phyloP scores from a whole-genome alignment of 2,113 vertebrate genomes.

The Apteryx mantelli region DNA sequence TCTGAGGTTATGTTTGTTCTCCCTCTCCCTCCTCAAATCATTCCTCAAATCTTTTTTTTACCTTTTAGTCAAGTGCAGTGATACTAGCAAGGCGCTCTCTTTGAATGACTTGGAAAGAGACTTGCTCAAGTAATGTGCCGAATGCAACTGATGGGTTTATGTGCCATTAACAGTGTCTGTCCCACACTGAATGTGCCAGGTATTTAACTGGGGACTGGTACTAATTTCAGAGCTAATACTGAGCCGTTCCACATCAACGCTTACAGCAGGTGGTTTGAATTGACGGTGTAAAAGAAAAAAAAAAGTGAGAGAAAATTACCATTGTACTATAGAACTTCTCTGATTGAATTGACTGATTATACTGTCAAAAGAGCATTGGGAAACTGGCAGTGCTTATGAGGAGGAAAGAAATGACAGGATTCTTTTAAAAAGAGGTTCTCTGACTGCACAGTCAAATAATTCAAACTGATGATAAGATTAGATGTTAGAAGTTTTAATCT shows the following conservation, averaged over 20 bases:
- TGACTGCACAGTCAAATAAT: slow-evolving; percentile 70
- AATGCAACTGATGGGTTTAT: slow-evolving; percentile 84
- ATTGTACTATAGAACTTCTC: slow-evolving; percentile 87
- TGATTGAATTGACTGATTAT: slow-evolving; percentile 90
- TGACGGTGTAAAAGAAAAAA: slow-evolving; percentile 81
- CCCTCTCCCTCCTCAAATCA: background rate
- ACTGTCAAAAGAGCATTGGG: slow-evolving; percentile 78
- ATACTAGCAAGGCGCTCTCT: slow-evolving; percentile 63
- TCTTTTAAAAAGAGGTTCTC: slow-evolving; percentile 65
- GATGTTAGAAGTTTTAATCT: slow-evolving; percentile 67
- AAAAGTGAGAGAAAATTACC: slow-evolving; percentile 84
- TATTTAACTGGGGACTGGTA: slow-evolving; percentile 92
- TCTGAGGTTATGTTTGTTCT: background rate
- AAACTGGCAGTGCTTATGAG: slow-evolving; percentile 68
- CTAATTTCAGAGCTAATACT: slow-evolving; percentile 98
- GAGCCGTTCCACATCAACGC: slow-evolving; percentile 90
- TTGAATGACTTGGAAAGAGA: slow-evolving; percentile 68
- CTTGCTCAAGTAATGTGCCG: slow-evolving; percentile 76
- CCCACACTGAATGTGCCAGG: slow-evolving; percentile 82
- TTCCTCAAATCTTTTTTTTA: background rate
- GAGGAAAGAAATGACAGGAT: slow-evolving; percentile 69
- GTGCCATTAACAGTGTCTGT: slow-evolving; percentile 84
- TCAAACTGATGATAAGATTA: slow-evolving; percentile 66
- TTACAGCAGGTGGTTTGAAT: slow-evolving; percentile 87
- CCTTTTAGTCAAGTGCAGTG: background rate